Percentiles rank a stretch among this genome's conserved stretches.
phyloP scores from a whole-genome alignment of 2,888 invertebrate genomes.

The Leucoptera coffeella region DNA sequence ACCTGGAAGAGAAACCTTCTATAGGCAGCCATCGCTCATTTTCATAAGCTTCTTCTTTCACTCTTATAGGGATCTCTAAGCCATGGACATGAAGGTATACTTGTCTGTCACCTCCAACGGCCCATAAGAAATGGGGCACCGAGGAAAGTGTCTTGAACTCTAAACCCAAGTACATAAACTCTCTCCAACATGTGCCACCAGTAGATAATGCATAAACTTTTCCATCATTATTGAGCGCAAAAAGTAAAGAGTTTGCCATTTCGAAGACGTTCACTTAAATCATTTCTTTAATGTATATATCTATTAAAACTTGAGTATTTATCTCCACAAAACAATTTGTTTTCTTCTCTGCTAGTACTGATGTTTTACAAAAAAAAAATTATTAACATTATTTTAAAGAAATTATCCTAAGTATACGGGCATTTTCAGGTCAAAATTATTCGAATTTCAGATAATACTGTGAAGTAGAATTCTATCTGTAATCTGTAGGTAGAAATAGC shows the following conservation, averaged over 20 bases:
- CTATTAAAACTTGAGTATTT: too few relatives aligned
- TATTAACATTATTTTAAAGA: too few relatives aligned
- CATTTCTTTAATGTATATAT: too few relatives aligned
- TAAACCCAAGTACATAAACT: constrained; percentile 77
- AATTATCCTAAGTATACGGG: too few relatives aligned
- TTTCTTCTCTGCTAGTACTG: too few relatives aligned
- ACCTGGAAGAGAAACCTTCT: constrained; percentile 76
- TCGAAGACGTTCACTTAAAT: too few relatives aligned
- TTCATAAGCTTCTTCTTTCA: constrained; percentile 86
- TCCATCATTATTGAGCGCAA: constrained; percentile 83
- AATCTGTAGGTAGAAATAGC: too few relatives aligned
- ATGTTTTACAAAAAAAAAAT: too few relatives aligned
- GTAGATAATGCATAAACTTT: constrained; percentile 81
- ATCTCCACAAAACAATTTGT: too few relatives aligned
- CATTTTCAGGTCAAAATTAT: too few relatives aligned
- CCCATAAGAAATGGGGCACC: constrained; percentile 83
- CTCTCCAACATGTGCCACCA: constrained; percentile 76
- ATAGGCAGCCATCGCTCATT: constrained; percentile 92
- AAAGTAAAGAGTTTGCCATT: constrained; percentile 70
- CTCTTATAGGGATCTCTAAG: constrained; percentile 82
- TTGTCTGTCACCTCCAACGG: constrained; percentile 88
- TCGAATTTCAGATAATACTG: too few relatives aligned
- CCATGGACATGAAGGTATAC: constrained; percentile 88
- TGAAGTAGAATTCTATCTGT: too few relatives aligned
- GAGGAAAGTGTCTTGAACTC: constrained; percentile 87